Conservation (phyloP, 2,113 vertebrate species). For the Proteles cristata region DNA sequence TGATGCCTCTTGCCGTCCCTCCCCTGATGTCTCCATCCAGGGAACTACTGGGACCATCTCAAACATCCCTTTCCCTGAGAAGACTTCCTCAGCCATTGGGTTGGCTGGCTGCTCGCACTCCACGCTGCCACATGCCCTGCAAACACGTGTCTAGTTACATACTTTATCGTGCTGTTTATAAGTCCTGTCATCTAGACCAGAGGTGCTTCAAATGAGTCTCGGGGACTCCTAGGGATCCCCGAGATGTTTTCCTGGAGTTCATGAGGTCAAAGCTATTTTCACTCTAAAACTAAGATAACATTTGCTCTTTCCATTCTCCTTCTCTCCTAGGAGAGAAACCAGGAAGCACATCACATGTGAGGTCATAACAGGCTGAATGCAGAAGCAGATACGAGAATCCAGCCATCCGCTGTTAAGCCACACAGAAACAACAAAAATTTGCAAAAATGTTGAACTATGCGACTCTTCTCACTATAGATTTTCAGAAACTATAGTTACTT, state of each 20-base stretch:
- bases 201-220: neutral
- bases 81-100: neutral
- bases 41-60: neutral
- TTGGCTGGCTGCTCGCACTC: neutral
- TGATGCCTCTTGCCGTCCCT: neutral
- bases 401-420: neutral
- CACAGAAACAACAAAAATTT: neutral
- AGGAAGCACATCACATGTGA: neutral
- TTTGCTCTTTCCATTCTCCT: neutral
- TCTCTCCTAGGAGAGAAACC: neutral
- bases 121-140: fast-evolving
- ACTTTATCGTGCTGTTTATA: neutral
- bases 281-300: neutral
- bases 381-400: neutral
- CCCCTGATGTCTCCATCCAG: neutral
- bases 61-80: neutral
- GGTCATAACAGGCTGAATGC: neutral
- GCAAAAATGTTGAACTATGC: neutral
- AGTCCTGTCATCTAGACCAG: neutral
- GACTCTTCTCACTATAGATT: neutral
- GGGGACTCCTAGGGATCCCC: neutral
- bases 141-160: fast-evolving
- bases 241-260: neutral
- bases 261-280: neutral
- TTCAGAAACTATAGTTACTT: neutral